Conservation (phyloP, 2,113 vertebrate genomes). For the Rafetus swinhoei region DNA sequence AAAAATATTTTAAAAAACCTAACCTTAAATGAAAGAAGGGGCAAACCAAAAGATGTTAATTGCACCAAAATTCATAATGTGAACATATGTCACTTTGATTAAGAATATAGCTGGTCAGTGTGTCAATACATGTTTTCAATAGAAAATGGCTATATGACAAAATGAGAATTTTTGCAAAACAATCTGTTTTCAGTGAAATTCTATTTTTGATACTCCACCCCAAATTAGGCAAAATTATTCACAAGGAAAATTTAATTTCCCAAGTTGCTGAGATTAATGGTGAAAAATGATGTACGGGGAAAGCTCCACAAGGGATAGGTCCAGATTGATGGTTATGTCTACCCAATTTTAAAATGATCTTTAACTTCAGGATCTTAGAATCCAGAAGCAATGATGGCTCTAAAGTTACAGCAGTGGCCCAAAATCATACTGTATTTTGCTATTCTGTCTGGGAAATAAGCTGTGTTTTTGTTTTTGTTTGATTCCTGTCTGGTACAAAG, state of each 20-base stretch:
- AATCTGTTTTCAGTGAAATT: neutral
- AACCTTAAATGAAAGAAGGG: too few species aligned
- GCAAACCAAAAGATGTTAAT: too few species aligned
- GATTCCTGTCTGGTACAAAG: neutral
- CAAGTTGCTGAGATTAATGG: neutral
- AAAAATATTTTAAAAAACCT: too few species aligned
- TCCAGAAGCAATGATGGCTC: neutral
- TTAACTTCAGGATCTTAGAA: neutral
- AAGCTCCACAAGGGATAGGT: neutral
- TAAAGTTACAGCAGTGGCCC: neutral
- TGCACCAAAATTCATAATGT: too few species aligned
- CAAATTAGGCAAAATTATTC: neutral
- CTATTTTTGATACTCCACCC: too few species aligned
- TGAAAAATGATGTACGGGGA: neutral
- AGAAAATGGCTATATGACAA: too few species aligned
- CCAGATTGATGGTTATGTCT: neutral
- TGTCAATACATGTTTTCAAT: too few species aligned
- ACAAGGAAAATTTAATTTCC: neutral
- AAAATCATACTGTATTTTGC: neutral
- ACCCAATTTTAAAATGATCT: neutral
- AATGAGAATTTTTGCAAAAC: too few species aligned
- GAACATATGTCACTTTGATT: too few species aligned
- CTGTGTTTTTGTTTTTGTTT: neutral
- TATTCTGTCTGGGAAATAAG: neutral
- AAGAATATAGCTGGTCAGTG: too few species aligned